A percentile compares a stretch with the other conserved stretches of the same genome.
These are phyloP conservation scores for Brachyhypopomus gauderio DNA, from an alignment of 2,113 vertebrate genomes.

Conservation along the genomic window DNA sequence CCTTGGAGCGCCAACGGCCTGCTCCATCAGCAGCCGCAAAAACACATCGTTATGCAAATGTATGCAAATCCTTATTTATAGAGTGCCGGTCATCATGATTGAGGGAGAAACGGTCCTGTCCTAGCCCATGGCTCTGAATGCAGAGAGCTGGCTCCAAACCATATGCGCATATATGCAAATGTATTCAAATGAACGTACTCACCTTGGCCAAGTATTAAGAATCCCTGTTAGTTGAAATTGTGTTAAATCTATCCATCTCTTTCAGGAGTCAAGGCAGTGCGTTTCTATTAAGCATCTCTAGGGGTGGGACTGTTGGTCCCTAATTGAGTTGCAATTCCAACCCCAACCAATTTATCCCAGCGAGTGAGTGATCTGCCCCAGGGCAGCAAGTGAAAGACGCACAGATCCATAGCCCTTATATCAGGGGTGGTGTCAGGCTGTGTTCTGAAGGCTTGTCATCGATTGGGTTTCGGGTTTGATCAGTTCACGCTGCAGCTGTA, in stretches of 20 bases:
- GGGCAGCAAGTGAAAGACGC: too few species aligned
- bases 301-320: background rate
- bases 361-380: too few species aligned
- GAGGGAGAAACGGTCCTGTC: background rate
- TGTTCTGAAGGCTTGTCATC: too few species aligned
- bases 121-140: background rate
- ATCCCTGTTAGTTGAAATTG: constrained; percentile 29
- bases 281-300: constrained; percentile 27
- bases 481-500: too few species aligned
- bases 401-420: too few species aligned
- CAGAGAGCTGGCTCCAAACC: constrained; percentile 4
- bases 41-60: background rate
- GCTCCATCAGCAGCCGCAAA: background rate
- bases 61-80: constrained; percentile 16
- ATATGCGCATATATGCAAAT: constrained; percentile 25
- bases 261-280: background rate
- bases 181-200: constrained; percentile 32
- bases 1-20: background rate
- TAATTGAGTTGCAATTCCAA: constrained; percentile 12
- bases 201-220: constrained; percentile 8
- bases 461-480: too few species aligned
- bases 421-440: too few species aligned
- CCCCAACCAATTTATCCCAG: background rate
- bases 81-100: background rate
- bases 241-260: constrained; percentile 6